phyloP scores from a whole-genome alignment of 2,888 invertebrate species.

The Cremastinae sp. region DNA sequence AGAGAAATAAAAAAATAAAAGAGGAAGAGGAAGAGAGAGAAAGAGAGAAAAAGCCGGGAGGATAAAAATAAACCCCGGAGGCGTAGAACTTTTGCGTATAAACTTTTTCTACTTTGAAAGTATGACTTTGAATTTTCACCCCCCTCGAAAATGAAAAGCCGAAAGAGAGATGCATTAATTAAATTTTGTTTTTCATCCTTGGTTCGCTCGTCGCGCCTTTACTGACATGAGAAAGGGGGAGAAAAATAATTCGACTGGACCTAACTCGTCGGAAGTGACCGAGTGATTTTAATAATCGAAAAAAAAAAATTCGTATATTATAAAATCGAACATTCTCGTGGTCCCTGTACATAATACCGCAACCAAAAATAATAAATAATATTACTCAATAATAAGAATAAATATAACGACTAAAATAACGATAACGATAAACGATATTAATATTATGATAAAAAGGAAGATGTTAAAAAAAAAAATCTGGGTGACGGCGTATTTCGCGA shows the following conservation, averaged over 20 bases:
- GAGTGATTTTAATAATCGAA: constrained; percentile 36
- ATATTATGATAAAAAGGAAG: constrained; percentile 19
- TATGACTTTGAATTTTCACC: neutral
- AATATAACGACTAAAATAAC: neutral
- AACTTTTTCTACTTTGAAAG: no score
- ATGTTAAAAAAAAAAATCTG: constrained; percentile 9
- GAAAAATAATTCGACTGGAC: constrained; percentile 31
- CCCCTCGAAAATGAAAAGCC: constrained; percentile 1
- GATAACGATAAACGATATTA: constrained; percentile 13
- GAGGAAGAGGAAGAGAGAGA: no score
- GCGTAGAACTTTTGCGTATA: no score
- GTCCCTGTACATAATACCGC: constrained; percentile 49
- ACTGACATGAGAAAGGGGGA: constrained; percentile 26
- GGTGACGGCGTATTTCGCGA: constrained; percentile 41
- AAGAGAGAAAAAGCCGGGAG: no score
- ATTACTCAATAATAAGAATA: constrained; percentile 6
- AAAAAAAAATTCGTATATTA: constrained; percentile 12
- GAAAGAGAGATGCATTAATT: neutral
- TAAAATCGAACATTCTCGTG: constrained; percentile 19
- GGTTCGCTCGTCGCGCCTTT: neutral
- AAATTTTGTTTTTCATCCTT: constrained; percentile 9
- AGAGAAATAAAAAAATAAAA: constrained; percentile 16
- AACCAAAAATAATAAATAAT: constrained; percentile 28
- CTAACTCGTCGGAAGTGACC: constrained; percentile 23
- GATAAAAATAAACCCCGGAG: constrained; percentile 1